These are phyloP conservation scores for Romanogobio albipinnatus DNA, from an alignment of 2,113 vertebrate species.

Conservation along the genomic window DNA sequence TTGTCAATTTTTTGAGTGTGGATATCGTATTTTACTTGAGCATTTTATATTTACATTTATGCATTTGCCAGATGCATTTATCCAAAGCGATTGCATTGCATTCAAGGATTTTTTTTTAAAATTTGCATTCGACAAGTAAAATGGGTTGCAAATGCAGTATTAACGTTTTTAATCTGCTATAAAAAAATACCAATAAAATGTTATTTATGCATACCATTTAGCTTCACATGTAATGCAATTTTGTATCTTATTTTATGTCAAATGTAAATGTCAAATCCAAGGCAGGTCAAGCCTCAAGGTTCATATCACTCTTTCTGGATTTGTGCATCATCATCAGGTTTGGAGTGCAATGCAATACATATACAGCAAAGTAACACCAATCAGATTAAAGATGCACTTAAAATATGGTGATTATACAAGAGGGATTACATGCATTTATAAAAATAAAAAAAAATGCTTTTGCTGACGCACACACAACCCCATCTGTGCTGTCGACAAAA, in stretches of 20 bases:
- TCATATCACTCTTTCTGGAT: not conserved
- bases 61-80: not conserved
- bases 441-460: not conserved
- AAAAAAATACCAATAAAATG: not conserved
- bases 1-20: too few species aligned
- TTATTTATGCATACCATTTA: not conserved
- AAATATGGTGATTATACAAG: constrained; percentile 15
- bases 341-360: not conserved
- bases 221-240: constrained; percentile 36
- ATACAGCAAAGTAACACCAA: constrained; percentile 11
- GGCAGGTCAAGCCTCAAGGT: not conserved
- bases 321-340: not conserved
- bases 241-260: not conserved
- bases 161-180: too few species aligned
- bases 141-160: not conserved
- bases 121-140: not conserved
- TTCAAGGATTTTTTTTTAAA: not conserved
- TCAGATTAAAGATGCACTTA: constrained; percentile 25
- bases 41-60: not conserved
- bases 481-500: not conserved
- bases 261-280: not conserved
- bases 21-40: not conserved
- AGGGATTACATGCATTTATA: constrained; percentile 5
- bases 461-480: not conserved
- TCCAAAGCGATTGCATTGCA: not conserved